Evolutionary conservation across 2,113 vertebrate genomes (phyloP), one percentile per base, ranked within the genome.

Genomic region (Nothobranchius kuhntae): DNA sequence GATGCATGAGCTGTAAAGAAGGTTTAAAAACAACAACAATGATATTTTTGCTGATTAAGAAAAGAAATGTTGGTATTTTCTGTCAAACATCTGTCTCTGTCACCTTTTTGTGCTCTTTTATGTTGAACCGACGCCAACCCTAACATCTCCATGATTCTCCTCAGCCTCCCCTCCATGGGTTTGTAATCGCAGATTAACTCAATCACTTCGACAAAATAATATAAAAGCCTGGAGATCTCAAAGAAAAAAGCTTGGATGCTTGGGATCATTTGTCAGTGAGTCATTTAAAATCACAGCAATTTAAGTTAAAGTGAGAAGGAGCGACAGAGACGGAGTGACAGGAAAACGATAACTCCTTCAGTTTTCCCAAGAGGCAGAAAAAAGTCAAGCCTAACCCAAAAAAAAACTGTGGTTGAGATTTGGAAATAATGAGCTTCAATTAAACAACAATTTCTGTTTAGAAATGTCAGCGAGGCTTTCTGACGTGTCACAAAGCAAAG

Each of bases 61-160:
- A 24, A 68, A 42, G 58, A 46, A 72, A 66, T 56, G 45, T 15
- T 3, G 30, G 17, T 6, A 0, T 66, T 79, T 68, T 50, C 40
- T 26, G 54, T 61, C 64, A 71, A 62, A 61, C 75, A 71, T 75
- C 52, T 52, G 54, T 36, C 51, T n/a, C 38, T 11, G 15, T 61
- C 74, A 17, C 55, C 50, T 0, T 58, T 63, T 66, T 51, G 38
- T 35, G 13, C 53, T 24, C 65, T 15, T 68, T 65, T 67, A 58
- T 58, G 75, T 64, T 61, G 26, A 36, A 26, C 64, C 65, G 54
- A 7, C 12, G 73, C 78, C 82, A 83, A 84, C 21, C 85, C 68
- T 82, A 86, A 84, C 86, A 80, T 66, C 45, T 68, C 66, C 75
- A 71, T 56, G 73, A 61, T 50, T 68, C 46, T 21, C 14, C 51